phyloP scores from a whole-genome alignment of 2,113 vertebrate species.

The Lepus timidus region DNA sequence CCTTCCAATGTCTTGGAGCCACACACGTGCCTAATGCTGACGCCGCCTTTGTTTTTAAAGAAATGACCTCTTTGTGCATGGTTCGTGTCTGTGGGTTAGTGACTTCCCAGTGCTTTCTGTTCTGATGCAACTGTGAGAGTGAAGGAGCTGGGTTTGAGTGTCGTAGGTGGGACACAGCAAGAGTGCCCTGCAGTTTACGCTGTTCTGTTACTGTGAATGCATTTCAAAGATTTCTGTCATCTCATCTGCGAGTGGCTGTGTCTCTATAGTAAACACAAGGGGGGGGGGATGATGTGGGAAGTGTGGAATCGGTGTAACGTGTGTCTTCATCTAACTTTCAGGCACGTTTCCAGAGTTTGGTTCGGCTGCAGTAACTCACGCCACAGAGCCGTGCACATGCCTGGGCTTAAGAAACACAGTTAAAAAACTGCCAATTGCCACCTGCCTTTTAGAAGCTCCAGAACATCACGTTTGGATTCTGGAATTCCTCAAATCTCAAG shows the following conservation, averaged over 20 bases:
- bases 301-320: conserved; percentile 66
- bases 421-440: conserved; percentile 70
- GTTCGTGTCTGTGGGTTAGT: background rate
- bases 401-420: conserved; percentile 55
- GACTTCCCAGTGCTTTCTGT: too few species aligned
- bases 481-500: conserved; percentile 78
- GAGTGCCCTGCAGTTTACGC: background rate
- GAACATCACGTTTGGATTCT: conserved; percentile 61
- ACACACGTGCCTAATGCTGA: conserved; percentile 8
- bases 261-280: conserved; percentile 10
- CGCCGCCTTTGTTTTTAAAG: background rate
- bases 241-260: background rate
- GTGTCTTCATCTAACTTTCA: conserved; percentile 87
- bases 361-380: conserved; percentile 46
- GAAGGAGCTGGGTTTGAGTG: background rate
- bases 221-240: conserved; percentile 14
- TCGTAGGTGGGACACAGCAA: fast-evolving
- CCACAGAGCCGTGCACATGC: conserved; percentile 54
- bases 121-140: background rate
- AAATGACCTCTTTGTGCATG: background rate
- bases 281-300: background rate
- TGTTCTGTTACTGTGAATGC: background rate
- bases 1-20: background rate
- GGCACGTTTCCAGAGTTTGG: conserved; percentile 79
- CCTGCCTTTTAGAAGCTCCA: conserved; percentile 68